Percentiles rank a stretch among this genome's conserved stretches.
These are phyloP conservation scores for Neofelis nebulosa DNA, from an alignment of 2,113 vertebrate species.

Conservation along the genomic window DNA sequence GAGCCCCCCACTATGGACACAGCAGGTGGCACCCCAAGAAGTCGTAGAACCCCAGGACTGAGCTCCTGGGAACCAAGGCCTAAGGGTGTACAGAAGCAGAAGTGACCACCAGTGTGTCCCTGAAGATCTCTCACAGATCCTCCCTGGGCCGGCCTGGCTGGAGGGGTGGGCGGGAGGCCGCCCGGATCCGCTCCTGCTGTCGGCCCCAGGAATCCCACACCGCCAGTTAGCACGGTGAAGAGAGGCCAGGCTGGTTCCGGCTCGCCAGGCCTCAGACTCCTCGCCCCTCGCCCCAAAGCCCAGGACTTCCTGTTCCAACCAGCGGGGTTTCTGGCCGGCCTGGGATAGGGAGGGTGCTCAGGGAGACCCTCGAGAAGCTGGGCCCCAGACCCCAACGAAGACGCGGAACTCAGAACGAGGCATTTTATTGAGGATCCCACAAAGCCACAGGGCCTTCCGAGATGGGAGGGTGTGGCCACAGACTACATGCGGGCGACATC, in stretches of 20 bases:
- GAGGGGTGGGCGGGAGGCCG: background rate
- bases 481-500: background rate
- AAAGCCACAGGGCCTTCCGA: background rate
- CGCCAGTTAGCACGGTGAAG: background rate
- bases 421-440: background rate
- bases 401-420: background rate
- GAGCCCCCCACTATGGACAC: background rate
- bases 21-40: background rate
- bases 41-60: background rate
- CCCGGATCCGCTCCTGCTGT: background rate
- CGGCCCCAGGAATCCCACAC: background rate
- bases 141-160: background rate
- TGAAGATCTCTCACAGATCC: background rate
- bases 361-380: background rate
- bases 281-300: slow-evolving; percentile 87
- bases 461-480: background rate
- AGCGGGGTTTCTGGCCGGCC: background rate
- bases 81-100: background rate
- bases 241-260: background rate
- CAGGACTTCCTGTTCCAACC: slow-evolving; percentile 80
- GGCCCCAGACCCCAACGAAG: background rate
- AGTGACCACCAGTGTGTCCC: background rate
- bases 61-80: background rate
- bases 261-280: slow-evolving; percentile 67
- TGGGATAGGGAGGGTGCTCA: too few relatives aligned